phyloP scores from a whole-genome alignment of 2,888 invertebrate species.

The Sisyra nigra region DNA sequence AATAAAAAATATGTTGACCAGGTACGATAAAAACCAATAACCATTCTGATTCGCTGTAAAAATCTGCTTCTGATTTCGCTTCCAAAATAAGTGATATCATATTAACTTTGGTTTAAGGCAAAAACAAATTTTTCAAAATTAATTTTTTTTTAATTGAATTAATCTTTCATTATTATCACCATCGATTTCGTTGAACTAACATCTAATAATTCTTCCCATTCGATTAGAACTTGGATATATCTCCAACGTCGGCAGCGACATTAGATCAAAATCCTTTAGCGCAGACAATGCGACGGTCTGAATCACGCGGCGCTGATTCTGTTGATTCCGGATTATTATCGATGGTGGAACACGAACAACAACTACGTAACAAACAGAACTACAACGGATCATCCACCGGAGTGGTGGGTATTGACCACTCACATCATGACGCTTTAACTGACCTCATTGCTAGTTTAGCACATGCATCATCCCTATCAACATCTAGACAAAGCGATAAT shows the following conservation, averaged over 20 bases:
- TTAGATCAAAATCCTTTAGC: conserved; percentile 25
- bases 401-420: conserved; percentile 27
- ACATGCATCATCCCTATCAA: conserved; percentile 19
- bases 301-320: conserved; percentile 15
- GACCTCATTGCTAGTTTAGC: conserved; percentile 30
- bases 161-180: too few species aligned
- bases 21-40: background rate
- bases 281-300: conserved; percentile 15
- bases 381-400: conserved; percentile 6
- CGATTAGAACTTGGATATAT: conserved; percentile 19
- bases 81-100: too few species aligned
- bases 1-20: conserved; percentile 5
- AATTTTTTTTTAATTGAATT: too few species aligned
- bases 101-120: too few species aligned
- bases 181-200: too few species aligned
- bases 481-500: conserved; percentile 22
- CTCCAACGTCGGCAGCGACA: conserved; percentile 17
- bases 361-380: conserved; percentile 8
- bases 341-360: conserved; percentile 22
- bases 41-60: too few species aligned
- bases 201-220: too few species aligned
- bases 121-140: too few species aligned
- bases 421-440: conserved; percentile 23
- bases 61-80: too few species aligned
- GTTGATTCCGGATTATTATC: conserved; percentile 25